Evolutionary conservation across 1,140 invertebrate species (phyloP).

Genomic region (Andricus grossulariae): DNA sequence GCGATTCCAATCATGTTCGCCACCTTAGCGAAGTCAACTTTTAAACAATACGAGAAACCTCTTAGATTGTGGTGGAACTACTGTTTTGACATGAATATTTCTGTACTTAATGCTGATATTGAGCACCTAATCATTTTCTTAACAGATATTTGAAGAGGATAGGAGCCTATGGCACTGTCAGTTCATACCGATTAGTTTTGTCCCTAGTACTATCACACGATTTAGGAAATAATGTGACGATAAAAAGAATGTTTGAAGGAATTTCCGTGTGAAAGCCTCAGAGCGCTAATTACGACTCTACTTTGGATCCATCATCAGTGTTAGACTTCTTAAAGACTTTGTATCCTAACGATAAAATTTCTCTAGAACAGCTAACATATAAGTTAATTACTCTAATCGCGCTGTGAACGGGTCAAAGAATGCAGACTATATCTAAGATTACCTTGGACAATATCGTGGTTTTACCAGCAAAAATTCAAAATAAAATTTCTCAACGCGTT

Average conservation of each 20-base stretch:
- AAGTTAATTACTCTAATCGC: background rate
- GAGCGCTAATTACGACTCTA: too few species aligned
- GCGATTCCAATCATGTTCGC: background rate
- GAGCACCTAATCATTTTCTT: too few species aligned
- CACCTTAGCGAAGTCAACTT: background rate
- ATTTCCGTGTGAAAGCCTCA: too few species aligned
- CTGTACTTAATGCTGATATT: background rate
- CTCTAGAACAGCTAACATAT: background rate
- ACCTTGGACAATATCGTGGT: background rate
- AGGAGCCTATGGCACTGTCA: too few species aligned
- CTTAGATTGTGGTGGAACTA: background rate
- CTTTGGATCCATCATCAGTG: too few species aligned
- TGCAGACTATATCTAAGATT: background rate
- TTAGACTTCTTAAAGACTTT: too few species aligned
- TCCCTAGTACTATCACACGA: too few species aligned
- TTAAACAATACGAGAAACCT: background rate
- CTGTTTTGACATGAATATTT: background rate
- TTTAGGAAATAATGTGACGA: too few species aligned
- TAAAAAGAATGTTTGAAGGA: too few species aligned
- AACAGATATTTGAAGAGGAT: too few species aligned
- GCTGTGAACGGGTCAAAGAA: background rate
- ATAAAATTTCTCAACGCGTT: background rate
- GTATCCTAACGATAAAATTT: background rate
- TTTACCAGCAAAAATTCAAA: background rate
- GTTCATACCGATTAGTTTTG: too few species aligned